A percentile compares a stretch with the other conserved stretches of the same genome.
Conservation (phyloP, 2,797 vertebrate species). For the Silurus aristotelis region DNA sequence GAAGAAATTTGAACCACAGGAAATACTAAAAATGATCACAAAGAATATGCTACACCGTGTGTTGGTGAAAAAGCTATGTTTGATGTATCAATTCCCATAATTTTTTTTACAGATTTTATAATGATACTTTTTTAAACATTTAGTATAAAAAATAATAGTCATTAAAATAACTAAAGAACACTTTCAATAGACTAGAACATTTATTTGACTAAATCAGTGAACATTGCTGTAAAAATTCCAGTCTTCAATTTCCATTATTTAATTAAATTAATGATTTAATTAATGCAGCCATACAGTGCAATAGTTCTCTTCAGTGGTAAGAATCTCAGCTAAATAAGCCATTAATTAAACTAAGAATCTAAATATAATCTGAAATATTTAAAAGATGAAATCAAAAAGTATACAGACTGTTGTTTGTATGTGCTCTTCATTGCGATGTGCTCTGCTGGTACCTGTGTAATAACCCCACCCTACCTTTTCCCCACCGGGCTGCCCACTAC, state of each 20-base stretch:
- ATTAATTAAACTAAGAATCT: not conserved
- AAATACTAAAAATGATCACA: not conserved
- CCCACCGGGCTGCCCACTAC: not conserved
- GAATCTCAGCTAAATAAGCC: not conserved
- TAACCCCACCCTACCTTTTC: not conserved
- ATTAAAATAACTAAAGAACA: not conserved
- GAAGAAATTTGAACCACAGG: not conserved
- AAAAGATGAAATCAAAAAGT: conserved; percentile 10
- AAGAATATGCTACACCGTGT: conserved; percentile 36
- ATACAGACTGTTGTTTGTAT: conserved; percentile 44
- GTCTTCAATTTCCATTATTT: not conserved
- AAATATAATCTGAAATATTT: not conserved
- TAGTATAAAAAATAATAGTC: not conserved
- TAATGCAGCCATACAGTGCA: not conserved
- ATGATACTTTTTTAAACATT: not conserved
- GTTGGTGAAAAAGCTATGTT: conserved; percentile 22
- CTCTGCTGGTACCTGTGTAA: conserved; percentile 5
- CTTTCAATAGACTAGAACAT: not conserved
- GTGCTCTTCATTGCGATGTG: conserved; percentile 22
- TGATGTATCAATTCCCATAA: not conserved
- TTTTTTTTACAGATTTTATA: conserved; percentile 8
- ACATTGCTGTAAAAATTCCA: not conserved
- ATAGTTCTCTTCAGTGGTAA: not conserved
- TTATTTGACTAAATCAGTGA: not conserved
- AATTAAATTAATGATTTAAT: too few species aligned